Evolutionary conservation across 2,113 vertebrate genomes (phyloP).

Genomic region (Aspiorhynchus laticeps): DNA sequence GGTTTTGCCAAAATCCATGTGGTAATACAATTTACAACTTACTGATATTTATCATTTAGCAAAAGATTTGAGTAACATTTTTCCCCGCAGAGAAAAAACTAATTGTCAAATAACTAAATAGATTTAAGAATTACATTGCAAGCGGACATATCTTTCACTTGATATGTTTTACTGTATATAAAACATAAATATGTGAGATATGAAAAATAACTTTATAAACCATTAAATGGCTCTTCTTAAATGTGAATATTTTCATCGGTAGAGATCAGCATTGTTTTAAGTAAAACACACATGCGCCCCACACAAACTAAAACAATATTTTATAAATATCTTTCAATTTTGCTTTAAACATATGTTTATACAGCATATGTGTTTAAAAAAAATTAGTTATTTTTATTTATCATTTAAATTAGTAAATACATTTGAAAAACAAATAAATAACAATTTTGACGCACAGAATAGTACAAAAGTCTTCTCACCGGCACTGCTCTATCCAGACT

Average conservation of each 20-base stretch:
- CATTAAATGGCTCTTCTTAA: neutral
- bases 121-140: neutral
- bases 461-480: neutral
- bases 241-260: neutral
- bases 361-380: neutral
- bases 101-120: neutral
- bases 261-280: neutral
- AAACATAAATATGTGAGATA: neutral
- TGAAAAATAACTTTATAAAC: neutral
- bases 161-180: neutral
- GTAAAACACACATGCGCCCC: neutral
- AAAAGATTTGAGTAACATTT: neutral
- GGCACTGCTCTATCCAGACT: neutral
- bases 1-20: neutral
- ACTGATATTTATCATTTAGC: neutral
- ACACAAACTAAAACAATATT: neutral
- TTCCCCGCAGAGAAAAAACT: neutral
- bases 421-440: neutral
- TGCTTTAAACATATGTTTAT: neutral
- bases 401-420: neutral
- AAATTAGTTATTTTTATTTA: neutral
- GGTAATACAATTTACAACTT: neutral
- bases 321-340: neutral
- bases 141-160: neutral
- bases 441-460: neutral